Conservation (phyloP, 2,888 invertebrate genomes). For the Agonopterix alstromeriana region DNA sequence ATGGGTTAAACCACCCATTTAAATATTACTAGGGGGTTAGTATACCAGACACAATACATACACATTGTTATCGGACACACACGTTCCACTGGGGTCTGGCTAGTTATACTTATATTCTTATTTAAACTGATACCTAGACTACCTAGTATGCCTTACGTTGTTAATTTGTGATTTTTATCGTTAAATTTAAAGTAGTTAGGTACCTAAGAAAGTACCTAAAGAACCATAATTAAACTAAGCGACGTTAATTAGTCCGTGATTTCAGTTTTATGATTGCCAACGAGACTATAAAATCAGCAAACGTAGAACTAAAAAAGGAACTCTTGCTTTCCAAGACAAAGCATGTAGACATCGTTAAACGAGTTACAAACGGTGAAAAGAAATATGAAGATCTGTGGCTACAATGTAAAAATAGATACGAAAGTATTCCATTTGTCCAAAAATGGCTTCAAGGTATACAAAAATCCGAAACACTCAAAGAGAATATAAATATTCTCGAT, state of each 20-base stretch:
- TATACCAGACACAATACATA: no score
- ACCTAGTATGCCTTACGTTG: no score
- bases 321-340: constrained; percentile 37
- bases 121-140: no score
- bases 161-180: no score
- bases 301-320: constrained; percentile 49
- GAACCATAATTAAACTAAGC: no score
- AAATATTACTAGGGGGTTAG: no score
- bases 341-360: constrained; percentile 31
- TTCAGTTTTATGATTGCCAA: constrained; percentile 8
- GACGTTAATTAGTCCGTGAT: background rate
- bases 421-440: constrained; percentile 51
- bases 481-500: constrained; percentile 26
- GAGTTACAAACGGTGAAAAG: constrained; percentile 34
- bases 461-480: constrained; percentile 23
- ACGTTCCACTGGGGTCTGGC: no score
- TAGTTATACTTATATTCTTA: no score
- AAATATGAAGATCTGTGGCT: constrained; percentile 54
- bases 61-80: no score
- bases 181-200: no score
- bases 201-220: no score
- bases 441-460: constrained; percentile 30
- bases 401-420: constrained; percentile 41
- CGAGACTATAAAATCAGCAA: constrained; percentile 42
- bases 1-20: no score